Percentiles rank a stretch among this genome's conserved stretches.
These are phyloP conservation scores for Cremastinae sp. DNA, from an alignment of 2,888 invertebrate species.

Conservation along the genomic window DNA sequence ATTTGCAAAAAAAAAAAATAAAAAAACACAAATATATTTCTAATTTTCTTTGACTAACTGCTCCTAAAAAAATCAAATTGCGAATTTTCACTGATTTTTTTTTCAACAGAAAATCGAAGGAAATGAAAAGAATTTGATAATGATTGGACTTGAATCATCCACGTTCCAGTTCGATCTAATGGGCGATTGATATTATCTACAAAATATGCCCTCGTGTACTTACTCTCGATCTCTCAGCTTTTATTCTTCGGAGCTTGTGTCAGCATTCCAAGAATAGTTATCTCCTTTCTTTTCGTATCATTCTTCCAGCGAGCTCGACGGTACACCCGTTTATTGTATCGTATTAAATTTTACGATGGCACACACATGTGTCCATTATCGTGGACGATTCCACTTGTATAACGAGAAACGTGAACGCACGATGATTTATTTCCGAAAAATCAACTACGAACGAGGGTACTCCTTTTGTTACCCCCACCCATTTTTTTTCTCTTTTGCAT, in stretches of 20 bases:
- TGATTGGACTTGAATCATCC: constrained; percentile 3
- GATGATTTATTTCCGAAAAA: constrained; percentile 24
- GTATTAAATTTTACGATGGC: constrained; percentile 8
- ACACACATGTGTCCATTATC: neutral
- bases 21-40: no score
- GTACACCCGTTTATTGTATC: constrained; percentile 25
- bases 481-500: constrained; percentile 2
- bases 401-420: constrained; percentile 13
- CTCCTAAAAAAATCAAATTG: no score
- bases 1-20: constrained; percentile 1
- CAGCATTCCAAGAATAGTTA: constrained; percentile 53
- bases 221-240: neutral
- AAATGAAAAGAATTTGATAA: constrained; percentile 13
- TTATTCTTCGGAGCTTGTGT: constrained; percentile 27
- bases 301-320: neutral
- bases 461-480: neutral
- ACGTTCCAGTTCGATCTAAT: constrained; percentile 28
- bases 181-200: constrained; percentile 19
- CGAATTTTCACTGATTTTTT: neutral
- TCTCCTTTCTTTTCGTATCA: constrained; percentile 50
- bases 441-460: neutral
- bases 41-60: no score
- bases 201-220: neutral
- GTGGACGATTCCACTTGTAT: neutral
- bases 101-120: neutral